These are phyloP conservation scores for Pseudanteris insignis DNA, from an alignment of 2,888 invertebrate genomes.

Conservation along the genomic window DNA sequence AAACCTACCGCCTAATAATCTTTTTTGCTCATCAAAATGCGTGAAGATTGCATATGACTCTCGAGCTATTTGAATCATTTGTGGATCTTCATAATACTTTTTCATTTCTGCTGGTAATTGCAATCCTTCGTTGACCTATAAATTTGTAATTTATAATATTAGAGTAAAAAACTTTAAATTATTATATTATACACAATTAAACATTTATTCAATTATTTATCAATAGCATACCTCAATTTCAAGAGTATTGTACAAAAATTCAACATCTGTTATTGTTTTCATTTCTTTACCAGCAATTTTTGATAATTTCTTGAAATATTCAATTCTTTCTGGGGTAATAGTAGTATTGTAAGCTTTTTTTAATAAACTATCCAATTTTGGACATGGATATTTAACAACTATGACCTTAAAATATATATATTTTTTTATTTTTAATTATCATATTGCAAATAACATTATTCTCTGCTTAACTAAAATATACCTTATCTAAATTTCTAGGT, in stretches of 20 bases:
- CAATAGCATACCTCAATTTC: conserved; percentile 69
- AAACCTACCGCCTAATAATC: conserved; percentile 74
- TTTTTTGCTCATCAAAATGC: conserved; percentile 76
- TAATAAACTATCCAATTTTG: conserved; percentile 2
- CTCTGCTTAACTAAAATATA: conserved; percentile 54
- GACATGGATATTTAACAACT: conserved; percentile 14
- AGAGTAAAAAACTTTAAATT: not conserved
- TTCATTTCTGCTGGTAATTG: conserved; percentile 80
- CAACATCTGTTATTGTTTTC: conserved; percentile 73
- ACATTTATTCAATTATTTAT: not conserved
- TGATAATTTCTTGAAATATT: conserved; percentile 74
- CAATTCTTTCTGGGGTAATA: conserved; percentile 39
- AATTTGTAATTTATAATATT: not conserved
- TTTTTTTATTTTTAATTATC: not conserved
- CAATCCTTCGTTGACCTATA: conserved; percentile 69
- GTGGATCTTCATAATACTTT: conserved; percentile 73
- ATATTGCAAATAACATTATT: not conserved
- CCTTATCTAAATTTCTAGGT: conserved; percentile 77
- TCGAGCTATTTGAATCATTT: conserved; percentile 74
- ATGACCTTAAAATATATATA: conserved; percentile 15
- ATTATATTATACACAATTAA: no score
- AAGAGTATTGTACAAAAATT: conserved; percentile 77
- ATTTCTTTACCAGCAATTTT: conserved; percentile 70
- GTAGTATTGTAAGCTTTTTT: conserved; percentile 11
- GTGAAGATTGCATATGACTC: conserved; percentile 77